Conservation (phyloP, 2,888 invertebrate species). For the Agrypnus murinus region DNA sequence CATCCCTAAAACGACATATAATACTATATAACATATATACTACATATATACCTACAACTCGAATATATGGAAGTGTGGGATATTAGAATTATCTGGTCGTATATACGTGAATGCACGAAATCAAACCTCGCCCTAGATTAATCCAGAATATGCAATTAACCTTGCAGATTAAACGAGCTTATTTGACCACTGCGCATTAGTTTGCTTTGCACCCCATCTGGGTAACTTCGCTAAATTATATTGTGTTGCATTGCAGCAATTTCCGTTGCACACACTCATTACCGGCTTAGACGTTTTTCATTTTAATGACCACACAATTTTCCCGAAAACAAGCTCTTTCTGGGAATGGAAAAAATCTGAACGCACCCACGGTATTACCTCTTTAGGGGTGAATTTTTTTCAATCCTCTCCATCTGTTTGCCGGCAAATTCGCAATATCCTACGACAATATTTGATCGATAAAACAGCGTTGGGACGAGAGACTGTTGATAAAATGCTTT, state of each 20-base stretch:
- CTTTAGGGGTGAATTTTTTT: slow-evolving; percentile 30
- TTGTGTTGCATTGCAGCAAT: slow-evolving; percentile 15
- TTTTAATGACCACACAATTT: slow-evolving; percentile 8
- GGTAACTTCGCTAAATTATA: slow-evolving; percentile 24
- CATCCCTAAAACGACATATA: slow-evolving; percentile 6
- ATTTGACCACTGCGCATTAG: slow-evolving; percentile 39
- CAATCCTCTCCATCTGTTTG: slow-evolving; percentile 42
- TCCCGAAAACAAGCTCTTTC: background rate
- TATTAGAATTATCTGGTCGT: slow-evolving; percentile 19
- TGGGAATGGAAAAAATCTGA: slow-evolving; percentile 27
- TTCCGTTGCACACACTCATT: background rate
- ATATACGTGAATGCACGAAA: background rate
- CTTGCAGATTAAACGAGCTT: slow-evolving; percentile 40
- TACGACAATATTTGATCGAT: slow-evolving; percentile 49
- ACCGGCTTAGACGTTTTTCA: slow-evolving; percentile 11
- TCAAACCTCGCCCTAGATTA: slow-evolving; percentile 21
- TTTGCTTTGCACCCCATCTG: slow-evolving; percentile 19
- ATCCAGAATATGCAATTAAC: slow-evolving; percentile 39
- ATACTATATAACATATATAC: background rate
- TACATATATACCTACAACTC: no score
- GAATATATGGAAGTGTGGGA: slow-evolving; percentile 15
- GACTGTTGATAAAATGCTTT: slow-evolving; percentile 43
- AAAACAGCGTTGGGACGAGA: slow-evolving; percentile 40
- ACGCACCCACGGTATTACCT: slow-evolving; percentile 28
- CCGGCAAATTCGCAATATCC: slow-evolving; percentile 41